These are phyloP conservation scores for Orius insidiosus DNA, from an alignment of 1,140 invertebrate genomes.

Conservation along the genomic window DNA sequence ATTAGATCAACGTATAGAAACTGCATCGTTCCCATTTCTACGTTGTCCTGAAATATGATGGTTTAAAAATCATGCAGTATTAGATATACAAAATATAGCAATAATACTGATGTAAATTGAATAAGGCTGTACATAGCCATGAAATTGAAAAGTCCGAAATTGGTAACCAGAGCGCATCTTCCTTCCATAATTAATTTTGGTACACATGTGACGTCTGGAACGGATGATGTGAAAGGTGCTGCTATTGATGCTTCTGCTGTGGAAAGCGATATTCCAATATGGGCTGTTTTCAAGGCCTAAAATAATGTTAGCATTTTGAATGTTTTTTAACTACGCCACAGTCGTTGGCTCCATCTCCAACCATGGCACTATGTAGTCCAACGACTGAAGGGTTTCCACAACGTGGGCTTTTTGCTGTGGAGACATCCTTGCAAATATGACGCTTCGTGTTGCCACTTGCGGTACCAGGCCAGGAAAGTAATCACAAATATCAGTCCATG, in stretches of 20 bases:
- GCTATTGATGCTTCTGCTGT: conserved; percentile 88
- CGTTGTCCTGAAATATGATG: conserved; percentile 16
- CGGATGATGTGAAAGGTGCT: conserved; percentile 82
- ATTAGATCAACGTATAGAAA: conserved; percentile 76
- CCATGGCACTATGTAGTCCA: conserved; percentile 79
- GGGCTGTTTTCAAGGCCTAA: conserved; percentile 71
- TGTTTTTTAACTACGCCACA: conserved; percentile 39
- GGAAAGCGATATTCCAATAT: conserved; percentile 83
- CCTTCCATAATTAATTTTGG: conserved; percentile 66
- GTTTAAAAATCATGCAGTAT: background rate
- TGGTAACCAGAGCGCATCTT: conserved; percentile 77
- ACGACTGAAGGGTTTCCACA: conserved; percentile 60
- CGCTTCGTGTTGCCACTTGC: conserved; percentile 47
- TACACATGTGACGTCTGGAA: conserved; percentile 74
- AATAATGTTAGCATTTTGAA: conserved; percentile 4
- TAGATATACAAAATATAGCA: conserved; percentile 63
- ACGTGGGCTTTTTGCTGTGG: conserved; percentile 91
- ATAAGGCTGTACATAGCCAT: conserved; percentile 90
- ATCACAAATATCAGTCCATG: conserved; percentile 45
- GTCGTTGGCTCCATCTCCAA: conserved; percentile 83
- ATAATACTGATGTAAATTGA: conserved; percentile 84
- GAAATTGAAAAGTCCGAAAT: conserved; percentile 91
- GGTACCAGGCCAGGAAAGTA: conserved; percentile 48
- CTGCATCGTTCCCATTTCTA: conserved; percentile 52
- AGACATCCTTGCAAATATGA: conserved; percentile 85